Conservation (phyloP, 1,140 invertebrate species). For the Musca domestica region DNA sequence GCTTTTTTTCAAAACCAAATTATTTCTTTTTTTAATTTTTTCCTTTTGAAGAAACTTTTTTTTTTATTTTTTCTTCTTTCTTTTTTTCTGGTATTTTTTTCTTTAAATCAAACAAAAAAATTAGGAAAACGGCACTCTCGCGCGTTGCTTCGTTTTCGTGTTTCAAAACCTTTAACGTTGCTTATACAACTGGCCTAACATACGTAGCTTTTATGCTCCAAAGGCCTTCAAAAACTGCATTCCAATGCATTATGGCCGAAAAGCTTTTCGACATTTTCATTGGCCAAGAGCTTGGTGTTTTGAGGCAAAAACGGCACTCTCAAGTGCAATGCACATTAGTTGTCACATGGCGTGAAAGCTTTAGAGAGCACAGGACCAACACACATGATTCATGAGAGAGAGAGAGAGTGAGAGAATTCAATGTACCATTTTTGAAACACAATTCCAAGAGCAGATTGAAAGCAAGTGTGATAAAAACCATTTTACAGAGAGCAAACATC, state of each 20-base stretch:
- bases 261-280: constrained; percentile 4
- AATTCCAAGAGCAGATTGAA: too few relatives aligned
- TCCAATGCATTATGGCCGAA: constrained; percentile 4
- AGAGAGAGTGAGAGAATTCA: too few relatives aligned
- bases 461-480: too few relatives aligned
- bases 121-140: constrained; percentile 31
- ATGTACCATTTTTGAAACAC: too few relatives aligned
- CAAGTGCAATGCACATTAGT: constrained; percentile 6
- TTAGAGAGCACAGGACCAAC: too few relatives aligned
- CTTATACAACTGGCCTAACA: constrained; percentile 50
- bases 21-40: too few relatives aligned
- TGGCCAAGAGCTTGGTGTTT: background rate
- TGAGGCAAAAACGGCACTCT: background rate
- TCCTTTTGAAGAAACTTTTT: too few relatives aligned
- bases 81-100: constrained; percentile 32
- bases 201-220: constrained; percentile 38
- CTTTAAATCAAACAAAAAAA: background rate
- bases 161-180: constrained; percentile 49
- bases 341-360: background rate
- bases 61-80: too few relatives aligned
- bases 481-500: too few relatives aligned
- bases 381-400: too few relatives aligned
- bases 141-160: constrained; percentile 45
- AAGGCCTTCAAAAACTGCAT: constrained; percentile 21
- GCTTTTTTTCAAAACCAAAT: too few relatives aligned